Percentiles rank a stretch among this genome's conserved stretches.
These are phyloP conservation scores for Plecturocebus donacophilus DNA, from an alignment of 2,113 vertebrate species.

Conservation along the genomic window DNA sequence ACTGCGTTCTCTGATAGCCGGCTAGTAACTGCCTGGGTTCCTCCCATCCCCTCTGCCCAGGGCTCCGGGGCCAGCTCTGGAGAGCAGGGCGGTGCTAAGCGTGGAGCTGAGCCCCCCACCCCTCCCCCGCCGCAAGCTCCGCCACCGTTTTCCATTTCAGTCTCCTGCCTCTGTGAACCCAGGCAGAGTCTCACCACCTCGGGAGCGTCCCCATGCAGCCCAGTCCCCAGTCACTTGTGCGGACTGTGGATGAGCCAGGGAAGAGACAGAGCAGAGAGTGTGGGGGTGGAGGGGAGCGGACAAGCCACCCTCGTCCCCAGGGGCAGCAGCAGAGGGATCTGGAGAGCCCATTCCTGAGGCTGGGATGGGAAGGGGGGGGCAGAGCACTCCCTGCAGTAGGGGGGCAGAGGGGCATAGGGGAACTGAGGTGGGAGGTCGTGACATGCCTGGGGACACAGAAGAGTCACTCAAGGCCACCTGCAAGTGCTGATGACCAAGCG, in stretches of 20 bases:
- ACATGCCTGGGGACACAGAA: accelerated
- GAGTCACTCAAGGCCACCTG: neutral
- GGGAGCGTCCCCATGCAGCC: neutral
- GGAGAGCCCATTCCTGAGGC: neutral
- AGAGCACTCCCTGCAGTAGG: too few species aligned
- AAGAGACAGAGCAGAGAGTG: neutral
- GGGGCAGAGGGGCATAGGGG: accelerated
- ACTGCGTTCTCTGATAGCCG: too few species aligned
- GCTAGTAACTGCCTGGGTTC: neutral
- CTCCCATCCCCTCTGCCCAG: neutral
- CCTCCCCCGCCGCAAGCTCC: neutral
- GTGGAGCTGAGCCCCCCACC: accelerated
- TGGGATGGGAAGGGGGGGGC: neutral
- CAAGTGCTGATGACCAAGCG: neutral
- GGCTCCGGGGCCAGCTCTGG: neutral
- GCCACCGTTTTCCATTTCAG: accelerated
- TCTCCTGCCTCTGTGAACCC: neutral
- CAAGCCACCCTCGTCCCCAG: too few species aligned
- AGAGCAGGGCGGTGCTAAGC: neutral
- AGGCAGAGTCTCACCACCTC: accelerated
- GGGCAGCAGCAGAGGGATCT: accelerated
- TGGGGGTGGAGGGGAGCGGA: neutral
- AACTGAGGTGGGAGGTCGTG: neutral
- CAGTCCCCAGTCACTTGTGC: neutral
- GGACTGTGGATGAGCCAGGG: too few species aligned